Percentiles rank a stretch among this genome's conserved stretches.
Conservation (phyloP, 2,888 invertebrate species). For the Scaptomyza reducta region DNA sequence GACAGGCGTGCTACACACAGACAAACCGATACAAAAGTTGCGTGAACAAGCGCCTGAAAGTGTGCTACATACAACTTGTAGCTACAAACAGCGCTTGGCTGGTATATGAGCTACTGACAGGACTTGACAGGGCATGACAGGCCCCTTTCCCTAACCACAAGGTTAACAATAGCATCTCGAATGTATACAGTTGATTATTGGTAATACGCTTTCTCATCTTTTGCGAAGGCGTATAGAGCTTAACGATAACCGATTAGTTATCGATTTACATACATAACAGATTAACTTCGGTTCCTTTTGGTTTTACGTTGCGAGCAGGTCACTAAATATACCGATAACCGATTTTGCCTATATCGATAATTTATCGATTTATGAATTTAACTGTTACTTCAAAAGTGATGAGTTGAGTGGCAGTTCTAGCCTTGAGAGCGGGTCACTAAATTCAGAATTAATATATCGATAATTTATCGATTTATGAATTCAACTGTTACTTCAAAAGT, state of each 20-base stretch:
- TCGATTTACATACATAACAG: too few species aligned
- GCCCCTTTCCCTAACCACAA: conserved; percentile 7
- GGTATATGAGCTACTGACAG: conserved; percentile 6
- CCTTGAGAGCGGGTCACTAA: too few species aligned
- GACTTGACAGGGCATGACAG: neutral
- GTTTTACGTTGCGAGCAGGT: too few species aligned
- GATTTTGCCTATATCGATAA: neutral
- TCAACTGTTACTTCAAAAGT: too few species aligned
- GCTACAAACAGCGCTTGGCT: conserved; percentile 14
- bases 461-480: neutral
- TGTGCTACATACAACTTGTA: conserved; percentile 36
- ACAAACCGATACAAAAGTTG: conserved; percentile 16
- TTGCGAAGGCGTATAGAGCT: neutral
- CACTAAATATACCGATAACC: neutral
- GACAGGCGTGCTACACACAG: conserved; percentile 18
- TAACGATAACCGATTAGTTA: neutral
- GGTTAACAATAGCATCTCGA: conserved; percentile 23
- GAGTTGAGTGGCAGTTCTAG: too few species aligned
- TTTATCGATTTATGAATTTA: neutral
- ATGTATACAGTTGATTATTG: neutral
- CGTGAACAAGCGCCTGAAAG: conserved; percentile 30
- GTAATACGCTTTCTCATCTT: too few species aligned
- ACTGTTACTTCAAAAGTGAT: too few species aligned
- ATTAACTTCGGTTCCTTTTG: too few species aligned
- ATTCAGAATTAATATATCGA: neutral